Percentiles rank a stretch among this genome's conserved stretches.
Conservation (phyloP, 2,113 vertebrate species). For the Elaphurus davidianus region DNA sequence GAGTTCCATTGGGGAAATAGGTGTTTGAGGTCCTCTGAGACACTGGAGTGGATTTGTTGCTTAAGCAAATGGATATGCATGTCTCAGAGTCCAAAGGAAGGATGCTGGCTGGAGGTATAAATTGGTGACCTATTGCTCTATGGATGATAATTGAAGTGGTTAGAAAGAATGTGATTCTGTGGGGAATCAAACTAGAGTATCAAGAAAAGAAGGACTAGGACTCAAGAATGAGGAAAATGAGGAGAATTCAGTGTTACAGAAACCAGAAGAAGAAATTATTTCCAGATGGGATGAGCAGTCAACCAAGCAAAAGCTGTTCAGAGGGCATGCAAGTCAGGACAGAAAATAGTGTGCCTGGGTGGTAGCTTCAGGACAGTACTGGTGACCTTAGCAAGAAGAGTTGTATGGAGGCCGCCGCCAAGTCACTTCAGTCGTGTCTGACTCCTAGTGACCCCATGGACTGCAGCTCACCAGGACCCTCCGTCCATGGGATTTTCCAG, state of each 20-base stretch:
- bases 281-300: not conserved
- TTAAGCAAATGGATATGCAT: not conserved
- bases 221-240: not conserved
- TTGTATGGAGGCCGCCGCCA: not conserved
- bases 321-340: not conserved
- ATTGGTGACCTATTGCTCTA: not conserved
- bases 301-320: not conserved
- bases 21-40: not conserved
- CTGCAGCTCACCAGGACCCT: too few species aligned
- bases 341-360: not conserved
- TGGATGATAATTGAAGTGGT: not conserved
- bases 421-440: too few species aligned
- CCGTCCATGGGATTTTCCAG: too few species aligned
- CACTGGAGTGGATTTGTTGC: not conserved
- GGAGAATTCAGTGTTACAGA: not conserved
- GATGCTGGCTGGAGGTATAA: not conserved
- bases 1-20: not conserved
- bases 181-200: not conserved
- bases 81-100: not conserved
- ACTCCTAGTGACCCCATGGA: too few species aligned
- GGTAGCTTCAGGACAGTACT: not conserved
- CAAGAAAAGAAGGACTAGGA: not conserved
- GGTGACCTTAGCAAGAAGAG: not conserved
- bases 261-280: not conserved
- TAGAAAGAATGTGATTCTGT: not conserved